These are phyloP conservation scores for Melolontha melolontha DNA, from an alignment of 2,888 invertebrate genomes.

Conservation along the genomic window DNA sequence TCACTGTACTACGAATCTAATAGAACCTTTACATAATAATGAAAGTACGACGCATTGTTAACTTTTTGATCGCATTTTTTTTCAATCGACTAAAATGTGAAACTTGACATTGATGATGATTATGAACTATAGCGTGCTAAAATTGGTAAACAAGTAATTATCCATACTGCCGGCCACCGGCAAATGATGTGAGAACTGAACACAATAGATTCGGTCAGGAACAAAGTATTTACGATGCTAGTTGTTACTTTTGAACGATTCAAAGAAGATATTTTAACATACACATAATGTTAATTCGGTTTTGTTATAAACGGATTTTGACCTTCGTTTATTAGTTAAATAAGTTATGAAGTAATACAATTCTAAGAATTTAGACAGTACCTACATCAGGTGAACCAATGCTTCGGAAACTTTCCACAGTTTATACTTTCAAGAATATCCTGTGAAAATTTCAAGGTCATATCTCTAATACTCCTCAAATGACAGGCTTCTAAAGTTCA, in stretches of 20 bases:
- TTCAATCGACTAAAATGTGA: conserved; percentile 1
- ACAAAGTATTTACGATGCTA: background rate
- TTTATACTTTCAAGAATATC: too few species aligned
- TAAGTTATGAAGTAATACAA: too few species aligned
- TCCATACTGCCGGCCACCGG: conserved; percentile 33
- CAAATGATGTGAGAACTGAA: conserved; percentile 30
- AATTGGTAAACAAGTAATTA: conserved; percentile 37
- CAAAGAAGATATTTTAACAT: too few species aligned
- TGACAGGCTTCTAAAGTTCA: too few species aligned
- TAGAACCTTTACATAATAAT: conserved; percentile 5
- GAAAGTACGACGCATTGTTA: background rate
- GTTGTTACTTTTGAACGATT: background rate
- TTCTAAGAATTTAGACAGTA: too few species aligned
- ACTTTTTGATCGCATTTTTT: conserved; percentile 29
- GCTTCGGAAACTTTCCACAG: too few species aligned
- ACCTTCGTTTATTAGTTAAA: too few species aligned
- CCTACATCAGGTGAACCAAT: too few species aligned
- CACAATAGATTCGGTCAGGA: conserved; percentile 16
- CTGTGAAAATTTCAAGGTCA: too few species aligned
- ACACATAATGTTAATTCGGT: too few species aligned
- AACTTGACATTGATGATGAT: conserved; percentile 37
- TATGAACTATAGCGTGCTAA: conserved; percentile 16
- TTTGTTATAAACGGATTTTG: too few species aligned
- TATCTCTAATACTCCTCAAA: too few species aligned
- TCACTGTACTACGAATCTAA: background rate